These are phyloP conservation scores for Euphonia xanthogaster DNA, from an alignment of 2,797 vertebrate genomes.

Conservation along the genomic window DNA sequence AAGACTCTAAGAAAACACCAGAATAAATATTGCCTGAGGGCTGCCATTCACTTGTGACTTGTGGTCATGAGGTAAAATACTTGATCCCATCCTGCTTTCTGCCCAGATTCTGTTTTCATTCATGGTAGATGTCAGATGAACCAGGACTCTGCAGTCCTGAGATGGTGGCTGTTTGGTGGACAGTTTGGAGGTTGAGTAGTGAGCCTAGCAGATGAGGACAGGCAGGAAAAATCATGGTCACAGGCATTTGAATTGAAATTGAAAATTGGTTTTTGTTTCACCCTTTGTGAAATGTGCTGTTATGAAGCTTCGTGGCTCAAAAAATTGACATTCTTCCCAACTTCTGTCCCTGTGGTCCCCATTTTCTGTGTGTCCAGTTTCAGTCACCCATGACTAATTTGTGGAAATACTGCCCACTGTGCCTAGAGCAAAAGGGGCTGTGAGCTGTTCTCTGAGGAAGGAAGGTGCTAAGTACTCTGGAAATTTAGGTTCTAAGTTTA, in stretches of 20 bases:
- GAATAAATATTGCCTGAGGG: background rate
- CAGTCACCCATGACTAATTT: background rate
- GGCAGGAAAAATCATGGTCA: background rate
- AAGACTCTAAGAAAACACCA: background rate
- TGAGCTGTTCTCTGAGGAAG: background rate
- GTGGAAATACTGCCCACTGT: background rate
- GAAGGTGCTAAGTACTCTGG: background rate
- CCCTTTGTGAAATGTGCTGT: background rate
- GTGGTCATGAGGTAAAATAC: background rate
- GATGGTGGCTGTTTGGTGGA: background rate
- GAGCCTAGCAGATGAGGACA: background rate
- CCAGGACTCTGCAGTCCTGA: background rate
- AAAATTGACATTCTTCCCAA: background rate
- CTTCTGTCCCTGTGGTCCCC: background rate
- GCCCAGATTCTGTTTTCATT: background rate
- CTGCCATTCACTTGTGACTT: background rate
- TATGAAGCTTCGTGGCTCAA: background rate
- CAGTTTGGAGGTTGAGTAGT: background rate
- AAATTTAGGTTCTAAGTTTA: slow-evolving; percentile 3
- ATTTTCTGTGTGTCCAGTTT: background rate
- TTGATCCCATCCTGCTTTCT: background rate
- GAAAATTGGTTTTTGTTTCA: background rate
- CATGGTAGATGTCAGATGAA: background rate
- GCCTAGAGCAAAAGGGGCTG: background rate
- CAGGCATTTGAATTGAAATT: background rate